Base-by-base conservation (phyloP, 1,140 invertebrate species). In the Hyles vespertilio region DNA sequence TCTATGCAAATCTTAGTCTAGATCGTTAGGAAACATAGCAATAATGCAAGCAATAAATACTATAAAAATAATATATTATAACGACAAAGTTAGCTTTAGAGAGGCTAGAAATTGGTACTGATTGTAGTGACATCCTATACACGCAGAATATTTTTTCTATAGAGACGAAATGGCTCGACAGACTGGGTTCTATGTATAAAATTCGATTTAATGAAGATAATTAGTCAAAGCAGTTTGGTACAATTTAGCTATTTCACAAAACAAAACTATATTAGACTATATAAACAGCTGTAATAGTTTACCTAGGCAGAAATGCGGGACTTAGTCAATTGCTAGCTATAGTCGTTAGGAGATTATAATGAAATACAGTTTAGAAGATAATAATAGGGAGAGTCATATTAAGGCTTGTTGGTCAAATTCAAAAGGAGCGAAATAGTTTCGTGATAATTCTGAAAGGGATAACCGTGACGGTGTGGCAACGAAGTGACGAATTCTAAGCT, bases 291-390 rank as follows among this genome's bases (percentile, higher is more conserved):
- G 65, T 69, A 61, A 76, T 82, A 84, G 81, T 79, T 77, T 68
- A 75, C 78, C 69, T 83, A 84, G 83, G 74, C 78, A 77, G 70
- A 77, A 64, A 70, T 67, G 74, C 77, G 76, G 69, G 63, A 72
- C 78, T 83, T 86, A 88, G 85, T 88, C 85, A 88, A 88, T 88
- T 88, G 85, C 83, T 88, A 88, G 85, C 82, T 80, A 81, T 88
- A 88, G 77, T 77, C 69, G 73, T 77, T 74, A 77, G 68, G 81
- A 83, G 78, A 83, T 56, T 69, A 76, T 79, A 72, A 75, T 72
- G 69, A 69, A 71, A 63, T 70, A 74, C 75, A 79, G 63, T 79
- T 74, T 54, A 54, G n/a, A 53, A 78, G 73, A 70, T 67, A 73
- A 55, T 74, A 74, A 77, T 73, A 84, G 73, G 73, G 52, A 77